Evolutionary conservation across 1,140 invertebrate species (phyloP), one percentile per base, ranked within the genome.

Genomic region (Drosophila funebris): DNA sequence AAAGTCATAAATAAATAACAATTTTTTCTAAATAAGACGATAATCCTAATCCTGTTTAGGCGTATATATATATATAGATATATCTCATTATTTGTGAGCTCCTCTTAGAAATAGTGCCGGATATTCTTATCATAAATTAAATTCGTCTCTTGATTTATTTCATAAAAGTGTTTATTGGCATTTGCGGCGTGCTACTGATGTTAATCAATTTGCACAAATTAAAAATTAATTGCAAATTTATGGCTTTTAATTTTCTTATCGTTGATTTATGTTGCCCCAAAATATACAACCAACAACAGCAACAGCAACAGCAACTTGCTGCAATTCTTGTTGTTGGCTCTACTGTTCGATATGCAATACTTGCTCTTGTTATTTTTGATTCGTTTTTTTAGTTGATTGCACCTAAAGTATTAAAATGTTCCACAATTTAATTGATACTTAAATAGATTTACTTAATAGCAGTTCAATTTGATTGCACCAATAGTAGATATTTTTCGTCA

Each of bases 201-300:
- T 48, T 85, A 68, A 82, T 87, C 83, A 83, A 87, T 83, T 88
- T 88, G 78, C 78, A 76, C 82, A 88, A 90, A 90, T 85, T 90
- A 85, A 90, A 89, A 90, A 82, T 90, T 90, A 90, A 90, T 90
- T 90, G 85, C 74, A 82, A 90, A 90, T 90, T 90, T 90, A 90
- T 90, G 70, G 85, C 85, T 78, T 90, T 90, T 90, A 90, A 90
- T 85, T 90, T 90, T 80, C 75, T 78, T 90, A 85, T 76, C 77
- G 69, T 44, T 90, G 85, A 90, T 78, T 90, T 90, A 85, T 89
- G 78, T 57, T 54, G 62, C 41, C 50, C 57, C 57, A 72, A 54
- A 53, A 52, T n/a, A 22, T 36, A 44, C 31, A 6, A 53, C 33
- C 24, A 33, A 27, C 31, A 33, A 27, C 76, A 43, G 11, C 50